Conservation (phyloP, 2,113 vertebrate species). For the Uria aalge region DNA sequence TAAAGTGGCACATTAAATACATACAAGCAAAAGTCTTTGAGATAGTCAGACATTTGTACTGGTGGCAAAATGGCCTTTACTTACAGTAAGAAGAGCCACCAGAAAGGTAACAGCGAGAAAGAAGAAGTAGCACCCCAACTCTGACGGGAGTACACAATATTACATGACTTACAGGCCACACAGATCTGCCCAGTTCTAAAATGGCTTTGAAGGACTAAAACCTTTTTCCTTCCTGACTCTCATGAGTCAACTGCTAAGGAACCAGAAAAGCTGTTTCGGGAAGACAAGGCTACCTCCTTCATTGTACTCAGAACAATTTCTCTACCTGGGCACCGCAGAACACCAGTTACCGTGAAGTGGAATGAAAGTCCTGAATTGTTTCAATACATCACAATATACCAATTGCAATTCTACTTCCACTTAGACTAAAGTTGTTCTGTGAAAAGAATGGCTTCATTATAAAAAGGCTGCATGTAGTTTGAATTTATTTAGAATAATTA, state of each 20-base stretch:
- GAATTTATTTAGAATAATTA: conserved; percentile 50
- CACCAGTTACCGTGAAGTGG: neutral
- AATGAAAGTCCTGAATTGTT: neutral
- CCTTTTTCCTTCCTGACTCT: neutral
- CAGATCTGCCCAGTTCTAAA: neutral
- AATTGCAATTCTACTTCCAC: neutral
- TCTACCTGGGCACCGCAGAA: neutral
- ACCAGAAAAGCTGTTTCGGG: neutral
- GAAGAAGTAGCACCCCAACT: neutral
- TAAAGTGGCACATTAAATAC: neutral
- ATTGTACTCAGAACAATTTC: neutral
- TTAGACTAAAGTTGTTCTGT: neutral
- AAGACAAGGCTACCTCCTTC: neutral
- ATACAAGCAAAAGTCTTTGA: neutral
- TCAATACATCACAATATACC: neutral
- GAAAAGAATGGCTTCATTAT: conserved; percentile 31
- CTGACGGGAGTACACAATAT: neutral
- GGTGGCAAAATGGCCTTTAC: neutral
- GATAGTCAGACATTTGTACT: neutral
- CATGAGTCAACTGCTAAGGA: neutral
- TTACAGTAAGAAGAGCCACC: neutral
- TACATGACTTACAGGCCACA: neutral
- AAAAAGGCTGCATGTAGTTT: neutral
- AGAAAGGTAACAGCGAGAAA: neutral
- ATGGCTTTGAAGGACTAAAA: neutral